Conservation (phyloP, 2,888 invertebrate genomes). For the Caenorhabditis sinica region DNA sequence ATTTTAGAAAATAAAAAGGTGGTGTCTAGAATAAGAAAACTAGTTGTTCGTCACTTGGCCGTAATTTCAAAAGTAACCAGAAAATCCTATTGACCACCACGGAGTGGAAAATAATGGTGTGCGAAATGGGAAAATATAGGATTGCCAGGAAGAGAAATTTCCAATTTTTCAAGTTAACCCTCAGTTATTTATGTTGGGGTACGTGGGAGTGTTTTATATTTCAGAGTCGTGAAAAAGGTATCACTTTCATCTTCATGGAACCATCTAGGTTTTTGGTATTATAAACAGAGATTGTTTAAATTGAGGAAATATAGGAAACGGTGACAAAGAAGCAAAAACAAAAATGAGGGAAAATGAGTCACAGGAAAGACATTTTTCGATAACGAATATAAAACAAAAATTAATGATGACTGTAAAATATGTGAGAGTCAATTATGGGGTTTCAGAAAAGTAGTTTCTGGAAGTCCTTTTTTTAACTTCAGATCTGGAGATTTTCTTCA, state of each 20-base stretch:
- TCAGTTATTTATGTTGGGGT: slow-evolving; percentile 40
- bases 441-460: no score
- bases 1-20: slow-evolving; percentile 11
- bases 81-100: slow-evolving; percentile 25
- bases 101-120: not conserved
- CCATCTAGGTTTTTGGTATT: not conserved
- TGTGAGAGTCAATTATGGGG: no score
- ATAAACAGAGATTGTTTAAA: not conserved
- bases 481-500: not conserved
- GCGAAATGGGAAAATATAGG: not conserved
- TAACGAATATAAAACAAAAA: not conserved
- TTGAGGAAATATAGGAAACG: not conserved
- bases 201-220: slow-evolving; percentile 31
- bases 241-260: slow-evolving; percentile 31
- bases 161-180: slow-evolving; percentile 44
- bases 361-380: not conserved
- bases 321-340: slow-evolving; percentile 14
- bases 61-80: not conserved
- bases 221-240: slow-evolving; percentile 7
- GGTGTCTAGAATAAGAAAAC: slow-evolving; percentile 18
- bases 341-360: slow-evolving; percentile 36
- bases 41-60: not conserved
- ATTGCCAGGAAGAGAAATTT: slow-evolving; percentile 3
- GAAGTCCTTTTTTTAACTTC: not conserved
- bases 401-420: no score